Percentiles rank a stretch among this genome's conserved stretches.
Evolutionary conservation across 2,888 invertebrate genomes (phyloP).

Genomic region (Altica lythri): DNA sequence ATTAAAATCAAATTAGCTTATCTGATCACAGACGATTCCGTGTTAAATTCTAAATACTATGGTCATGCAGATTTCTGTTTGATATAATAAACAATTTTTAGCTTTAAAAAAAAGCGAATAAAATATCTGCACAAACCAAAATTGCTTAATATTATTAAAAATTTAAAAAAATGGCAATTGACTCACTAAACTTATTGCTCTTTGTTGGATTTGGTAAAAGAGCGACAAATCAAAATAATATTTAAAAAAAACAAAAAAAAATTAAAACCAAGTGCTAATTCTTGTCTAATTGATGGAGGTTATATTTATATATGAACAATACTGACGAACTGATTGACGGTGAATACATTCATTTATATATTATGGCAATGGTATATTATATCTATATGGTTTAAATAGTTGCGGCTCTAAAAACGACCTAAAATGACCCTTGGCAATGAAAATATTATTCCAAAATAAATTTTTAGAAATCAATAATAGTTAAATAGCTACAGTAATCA

Average conservation of each 20-base stretch:
- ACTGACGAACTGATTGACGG: constrained; percentile 28
- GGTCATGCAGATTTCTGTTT: constrained; percentile 2
- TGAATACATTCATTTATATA: constrained; percentile 35
- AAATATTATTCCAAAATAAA: too few species aligned
- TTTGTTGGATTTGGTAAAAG: constrained; percentile 31
- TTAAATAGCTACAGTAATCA: too few species aligned
- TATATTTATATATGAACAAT: constrained; percentile 29
- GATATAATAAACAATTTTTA: not conserved
- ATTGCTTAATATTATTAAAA: not conserved
- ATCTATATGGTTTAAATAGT: constrained; percentile 33
- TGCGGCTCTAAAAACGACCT: constrained; percentile 2
- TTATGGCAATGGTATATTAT: constrained; percentile 46
- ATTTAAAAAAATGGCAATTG: constrained; percentile 19
- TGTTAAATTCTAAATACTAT: constrained; percentile 21
- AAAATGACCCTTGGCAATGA: too few species aligned
- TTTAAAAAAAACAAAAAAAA: constrained; percentile 15
- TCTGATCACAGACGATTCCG: constrained; percentile 21
- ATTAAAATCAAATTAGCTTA: constrained; percentile 18
- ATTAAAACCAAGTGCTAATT: constrained; percentile 16
- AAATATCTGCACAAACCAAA: not conserved
- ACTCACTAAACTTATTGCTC: constrained; percentile 4
- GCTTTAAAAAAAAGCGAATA: not conserved
- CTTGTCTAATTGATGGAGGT: constrained; percentile 24
- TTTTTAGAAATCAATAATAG: too few species aligned
- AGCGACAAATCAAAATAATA: too few species aligned